A percentile compares a stretch with the other conserved stretches of the same genome.
phyloP scores from a whole-genome alignment of 2,888 invertebrate genomes.

The Diarsia brunnea region DNA sequence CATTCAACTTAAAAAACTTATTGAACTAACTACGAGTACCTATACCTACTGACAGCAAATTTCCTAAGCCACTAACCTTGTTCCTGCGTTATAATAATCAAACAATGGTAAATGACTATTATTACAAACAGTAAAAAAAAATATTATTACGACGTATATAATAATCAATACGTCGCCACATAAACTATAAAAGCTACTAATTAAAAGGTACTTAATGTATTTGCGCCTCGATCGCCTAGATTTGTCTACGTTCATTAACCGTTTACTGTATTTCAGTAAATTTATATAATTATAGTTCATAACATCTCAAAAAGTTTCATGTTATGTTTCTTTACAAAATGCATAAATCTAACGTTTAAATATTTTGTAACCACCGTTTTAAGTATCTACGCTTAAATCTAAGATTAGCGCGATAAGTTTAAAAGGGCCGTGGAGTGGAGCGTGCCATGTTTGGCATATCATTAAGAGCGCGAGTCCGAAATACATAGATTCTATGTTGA shows the following conservation, averaged over 20 bases:
- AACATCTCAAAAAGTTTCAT: slow-evolving; percentile 34
- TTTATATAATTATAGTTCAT: slow-evolving; percentile 14
- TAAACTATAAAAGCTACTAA: slow-evolving; percentile 40
- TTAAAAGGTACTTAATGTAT: slow-evolving; percentile 35
- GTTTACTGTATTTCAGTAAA: slow-evolving; percentile 25
- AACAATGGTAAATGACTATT: slow-evolving; percentile 18
- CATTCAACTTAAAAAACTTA: slow-evolving; percentile 32
- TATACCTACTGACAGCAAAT: slow-evolving; percentile 14
- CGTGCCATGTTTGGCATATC: slow-evolving; percentile 59
- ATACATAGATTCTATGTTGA: slow-evolving; percentile 39
- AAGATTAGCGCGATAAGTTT: slow-evolving; percentile 55
- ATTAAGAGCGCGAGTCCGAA: slow-evolving; percentile 49
- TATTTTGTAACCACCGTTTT: slow-evolving; percentile 59
- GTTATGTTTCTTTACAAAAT: slow-evolving; percentile 30
- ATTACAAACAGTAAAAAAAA: slow-evolving; percentile 22
- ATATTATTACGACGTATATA: slow-evolving; percentile 15
- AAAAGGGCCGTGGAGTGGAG: slow-evolving; percentile 54
- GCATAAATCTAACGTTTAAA: slow-evolving; percentile 54
- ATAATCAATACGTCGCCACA: slow-evolving; percentile 28
- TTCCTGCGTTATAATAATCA: slow-evolving; percentile 32
- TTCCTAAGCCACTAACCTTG: slow-evolving; percentile 41
- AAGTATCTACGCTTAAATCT: slow-evolving; percentile 56
- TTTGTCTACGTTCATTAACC: slow-evolving; percentile 46
- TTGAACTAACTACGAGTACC: slow-evolving; percentile 7
- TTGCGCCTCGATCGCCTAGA: slow-evolving; percentile 42